Percentiles rank a stretch among this genome's conserved stretches.
phyloP scores from a whole-genome alignment of 2,888 invertebrate species.

The Aromia moschata region DNA sequence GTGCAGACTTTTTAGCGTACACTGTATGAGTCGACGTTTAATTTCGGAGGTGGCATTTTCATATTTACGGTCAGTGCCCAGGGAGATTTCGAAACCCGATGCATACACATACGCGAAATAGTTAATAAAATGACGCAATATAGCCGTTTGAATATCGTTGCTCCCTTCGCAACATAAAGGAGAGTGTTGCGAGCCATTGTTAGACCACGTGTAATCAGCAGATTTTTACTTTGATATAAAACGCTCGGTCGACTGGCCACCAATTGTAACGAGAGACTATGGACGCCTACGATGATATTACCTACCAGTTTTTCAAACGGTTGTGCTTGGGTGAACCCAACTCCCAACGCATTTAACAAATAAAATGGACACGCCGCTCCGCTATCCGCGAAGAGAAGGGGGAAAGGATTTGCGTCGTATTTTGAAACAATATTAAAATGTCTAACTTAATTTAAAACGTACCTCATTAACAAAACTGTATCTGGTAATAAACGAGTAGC shows the following conservation, averaged over 20 bases:
- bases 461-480: no score
- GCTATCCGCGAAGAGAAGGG: not conserved
- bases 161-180: conserved; percentile 9
- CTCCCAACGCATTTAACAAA: conserved; percentile 8
- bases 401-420: not conserved
- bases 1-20: no score
- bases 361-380: not conserved
- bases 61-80: no score
- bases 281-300: conserved; percentile 52
- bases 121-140: conserved; percentile 22
- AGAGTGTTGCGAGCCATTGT: conserved; percentile 53
- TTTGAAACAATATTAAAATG: no score
- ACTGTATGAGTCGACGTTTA: no score
- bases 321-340: conserved; percentile 11
- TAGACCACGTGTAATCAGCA: conserved; percentile 54
- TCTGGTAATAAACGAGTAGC: no score
- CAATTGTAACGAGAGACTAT: conserved; percentile 59
- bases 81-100: no score
- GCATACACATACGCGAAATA: no score
- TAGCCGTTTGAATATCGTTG: conserved; percentile 21
- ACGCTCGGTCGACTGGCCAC: conserved; percentile 59
- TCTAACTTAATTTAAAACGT: no score
- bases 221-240: conserved; percentile 63
- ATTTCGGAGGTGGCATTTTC: no score
- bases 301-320: conserved; percentile 18